Conservation (phyloP, 2,797 vertebrate genomes). For the Rhinogobio ventralis region DNA sequence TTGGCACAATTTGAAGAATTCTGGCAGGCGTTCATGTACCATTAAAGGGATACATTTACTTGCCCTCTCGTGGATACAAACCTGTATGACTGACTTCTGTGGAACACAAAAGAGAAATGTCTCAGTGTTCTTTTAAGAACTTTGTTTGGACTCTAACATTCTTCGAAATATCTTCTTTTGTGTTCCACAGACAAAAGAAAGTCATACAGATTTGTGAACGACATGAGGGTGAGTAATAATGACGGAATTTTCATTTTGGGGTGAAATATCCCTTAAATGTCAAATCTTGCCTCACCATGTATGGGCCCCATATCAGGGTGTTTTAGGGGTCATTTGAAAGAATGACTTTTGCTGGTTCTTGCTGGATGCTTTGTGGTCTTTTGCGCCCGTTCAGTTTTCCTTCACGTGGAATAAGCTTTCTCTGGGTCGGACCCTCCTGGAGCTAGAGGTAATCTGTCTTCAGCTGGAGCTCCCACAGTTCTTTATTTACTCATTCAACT, state of each 20-base stretch:
- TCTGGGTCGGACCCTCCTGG: slow-evolving; percentile 80
- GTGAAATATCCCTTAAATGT: neutral
- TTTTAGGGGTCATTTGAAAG: slow-evolving; percentile 55
- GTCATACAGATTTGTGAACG: neutral
- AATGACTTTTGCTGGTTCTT: slow-evolving; percentile 74
- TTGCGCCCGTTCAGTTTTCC: slow-evolving; percentile 70
- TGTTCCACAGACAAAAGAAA: neutral
- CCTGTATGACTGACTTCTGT: neutral
- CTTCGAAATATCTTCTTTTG: neutral
- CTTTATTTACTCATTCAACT: slow-evolving; percentile 91
- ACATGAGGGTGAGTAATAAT: neutral
- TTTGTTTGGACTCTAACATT: neutral
- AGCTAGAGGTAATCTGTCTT: slow-evolving; percentile 83
- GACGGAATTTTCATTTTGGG: neutral
- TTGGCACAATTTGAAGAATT: neutral
- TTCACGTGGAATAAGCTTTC: slow-evolving; percentile 81
- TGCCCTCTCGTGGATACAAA: neutral
- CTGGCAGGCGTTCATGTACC: neutral
- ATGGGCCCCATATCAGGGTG: neutral
- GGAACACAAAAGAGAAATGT: neutral
- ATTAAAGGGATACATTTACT: neutral
- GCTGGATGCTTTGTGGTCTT: slow-evolving; percentile 73
- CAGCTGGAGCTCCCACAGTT: slow-evolving; percentile 80
- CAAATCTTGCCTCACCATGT: neutral
- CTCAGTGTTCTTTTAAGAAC: neutral